Conservation (phyloP, 2,888 invertebrate species). For the Tholera decimalis region DNA sequence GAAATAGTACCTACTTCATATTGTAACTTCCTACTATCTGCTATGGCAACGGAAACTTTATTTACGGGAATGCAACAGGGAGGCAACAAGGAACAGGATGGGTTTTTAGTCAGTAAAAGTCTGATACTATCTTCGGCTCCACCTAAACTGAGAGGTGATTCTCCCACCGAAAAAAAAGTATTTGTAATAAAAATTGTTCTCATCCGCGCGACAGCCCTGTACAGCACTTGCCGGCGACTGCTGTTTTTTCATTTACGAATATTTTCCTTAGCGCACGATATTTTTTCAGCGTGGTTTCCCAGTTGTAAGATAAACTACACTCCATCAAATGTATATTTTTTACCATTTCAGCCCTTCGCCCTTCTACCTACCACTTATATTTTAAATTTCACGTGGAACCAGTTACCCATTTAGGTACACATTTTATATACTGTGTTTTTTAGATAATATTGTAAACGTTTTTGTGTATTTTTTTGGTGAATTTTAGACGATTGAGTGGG, state of each 20-base stretch:
- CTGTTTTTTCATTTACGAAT: constrained; percentile 91
- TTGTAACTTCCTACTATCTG: no score
- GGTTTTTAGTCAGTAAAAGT: no score
- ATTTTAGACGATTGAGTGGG: constrained; percentile 11
- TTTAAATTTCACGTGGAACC: constrained; percentile 70
- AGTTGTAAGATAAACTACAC: constrained; percentile 91
- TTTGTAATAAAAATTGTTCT: neutral
- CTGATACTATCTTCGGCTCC: no score
- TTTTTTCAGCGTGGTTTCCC: constrained; percentile 90
- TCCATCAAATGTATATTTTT: constrained; percentile 89
- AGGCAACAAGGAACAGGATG: no score
- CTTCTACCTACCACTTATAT: constrained; percentile 54
- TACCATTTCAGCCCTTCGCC: constrained; percentile 71
- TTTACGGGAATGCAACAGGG: no score
- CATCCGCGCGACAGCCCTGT: constrained; percentile 76
- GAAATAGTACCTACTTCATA: no score
- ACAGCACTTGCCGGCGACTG: constrained; percentile 75
- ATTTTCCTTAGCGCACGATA: constrained; percentile 90
- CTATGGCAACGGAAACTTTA: no score
- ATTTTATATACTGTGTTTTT: constrained; percentile 49
- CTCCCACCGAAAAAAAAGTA: neutral
- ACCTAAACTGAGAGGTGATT: no score
- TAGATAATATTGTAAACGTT: constrained; percentile 14
- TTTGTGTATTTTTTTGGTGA: constrained; percentile 21
- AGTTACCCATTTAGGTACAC: constrained; percentile 65